phyloP scores from a whole-genome alignment of 2,888 invertebrate genomes.

The Sturmia bella region DNA sequence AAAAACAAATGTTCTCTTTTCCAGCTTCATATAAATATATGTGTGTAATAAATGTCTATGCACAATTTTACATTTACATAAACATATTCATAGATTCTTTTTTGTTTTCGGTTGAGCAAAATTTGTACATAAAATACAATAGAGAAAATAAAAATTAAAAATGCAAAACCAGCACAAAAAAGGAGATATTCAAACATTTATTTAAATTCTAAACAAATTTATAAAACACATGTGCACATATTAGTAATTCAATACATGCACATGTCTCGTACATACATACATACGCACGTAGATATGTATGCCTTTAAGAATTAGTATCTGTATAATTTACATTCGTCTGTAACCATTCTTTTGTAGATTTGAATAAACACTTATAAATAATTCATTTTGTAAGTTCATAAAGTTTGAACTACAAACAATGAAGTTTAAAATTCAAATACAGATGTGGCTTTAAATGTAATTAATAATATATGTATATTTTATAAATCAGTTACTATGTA shows the following conservation, averaged over 20 bases:
- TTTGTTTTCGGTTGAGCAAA: constrained; percentile 18
- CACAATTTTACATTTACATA: constrained; percentile 4
- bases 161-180: background rate
- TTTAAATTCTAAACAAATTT: constrained; percentile 20
- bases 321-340: constrained; percentile 7
- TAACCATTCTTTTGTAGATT: background rate
- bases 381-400: constrained; percentile 38
- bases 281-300: too few species aligned
- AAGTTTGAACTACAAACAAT: constrained; percentile 48
- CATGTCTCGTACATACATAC: background rate
- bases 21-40: too few species aligned
- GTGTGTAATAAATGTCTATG: too few species aligned
- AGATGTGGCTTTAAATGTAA: constrained; percentile 51
- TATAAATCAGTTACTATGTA: background rate
- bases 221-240: background rate
- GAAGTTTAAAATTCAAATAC: constrained; percentile 47
- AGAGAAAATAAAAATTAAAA: constrained; percentile 14
- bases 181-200: constrained; percentile 12
- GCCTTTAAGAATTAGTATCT: background rate
- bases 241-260: background rate
- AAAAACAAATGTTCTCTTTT: too few species aligned
- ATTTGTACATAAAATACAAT: constrained; percentile 19
- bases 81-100: constrained; percentile 6
- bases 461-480: constrained; percentile 44
- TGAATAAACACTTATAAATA: constrained; percentile 21